Base-by-base conservation (phyloP, 2,113 vertebrate species). In the Oostethus manadensis region DNA sequence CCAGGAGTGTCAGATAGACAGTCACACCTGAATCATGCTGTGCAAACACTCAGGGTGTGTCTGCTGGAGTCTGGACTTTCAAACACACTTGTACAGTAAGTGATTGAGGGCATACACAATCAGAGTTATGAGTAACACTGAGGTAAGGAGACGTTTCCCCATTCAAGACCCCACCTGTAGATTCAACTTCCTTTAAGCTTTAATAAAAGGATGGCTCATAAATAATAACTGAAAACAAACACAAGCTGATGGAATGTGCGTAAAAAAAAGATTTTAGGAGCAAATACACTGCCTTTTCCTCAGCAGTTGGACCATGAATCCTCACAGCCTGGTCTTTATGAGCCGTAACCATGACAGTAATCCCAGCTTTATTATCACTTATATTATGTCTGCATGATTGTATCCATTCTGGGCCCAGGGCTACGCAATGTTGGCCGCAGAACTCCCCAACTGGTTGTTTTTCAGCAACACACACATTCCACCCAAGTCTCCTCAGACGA, bases 11-110 rank as follows among this genome's bases (percentile, higher is more conserved):
- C 70, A 81, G 86, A 83, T 74, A 65, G 79, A 69, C 73, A 92
- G 85, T 91, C 86, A 84, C 74, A 56, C 75, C 80, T 95, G 92
- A 95, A 89, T 94, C 92, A 95, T 47, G 8, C 56, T 68, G 63
- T 56, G 73, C 64, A 90, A 86, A 86, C 73, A 71, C 69, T 80
- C 49, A 58, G 40, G 80, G 82, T 59, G 84, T 78, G 84, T 58
- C 68, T 0, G 35, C 47, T n/a, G 55, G 9, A 35, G 50, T 50
- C 47, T n/a, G 55, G 9, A 35, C 53, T 50, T 17, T 16, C 29
- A 63, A 23, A 57, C 38, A 17, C 38, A n/a, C 38, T 20, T 43
- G 20, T 16, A 29, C 26, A 18, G 20, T 3, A 3, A 33, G 22
- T n/a, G 48, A 53, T 13, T 38, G 33, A 40, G 51, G 6, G n/a